These are phyloP conservation scores for Arion vulgaris DNA, from an alignment of 1,140 invertebrate species.

Conservation along the genomic window DNA sequence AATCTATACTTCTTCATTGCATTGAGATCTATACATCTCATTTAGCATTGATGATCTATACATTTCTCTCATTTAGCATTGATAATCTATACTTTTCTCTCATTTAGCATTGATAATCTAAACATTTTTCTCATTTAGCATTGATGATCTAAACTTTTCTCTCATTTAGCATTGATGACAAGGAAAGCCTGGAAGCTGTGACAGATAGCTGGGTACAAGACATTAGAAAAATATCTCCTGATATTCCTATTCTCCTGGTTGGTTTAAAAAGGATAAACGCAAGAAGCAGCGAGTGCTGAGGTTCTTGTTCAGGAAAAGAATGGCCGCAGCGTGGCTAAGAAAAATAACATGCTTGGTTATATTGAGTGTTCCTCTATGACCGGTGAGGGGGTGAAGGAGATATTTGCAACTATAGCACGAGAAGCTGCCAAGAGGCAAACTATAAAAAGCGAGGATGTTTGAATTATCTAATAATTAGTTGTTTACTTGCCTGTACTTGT, in stretches of 20 bases:
- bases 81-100: too few species aligned
- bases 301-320: not conserved
- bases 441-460: not conserved
- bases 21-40: too few species aligned
- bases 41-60: too few species aligned
- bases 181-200: slow-evolving; percentile 3
- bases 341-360: not conserved
- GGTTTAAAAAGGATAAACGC: not conserved
- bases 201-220: not conserved
- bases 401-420: not conserved
- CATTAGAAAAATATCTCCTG: not conserved
- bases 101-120: too few species aligned
- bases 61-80: too few species aligned
- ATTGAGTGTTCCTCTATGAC: slow-evolving; percentile 1
- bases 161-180: not conserved
- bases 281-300: not conserved
- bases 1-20: too few species aligned
- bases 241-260: slow-evolving; percentile 1
- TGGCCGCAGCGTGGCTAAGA: slow-evolving; percentile 1
- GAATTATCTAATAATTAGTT: not conserved
- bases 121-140: too few species aligned
- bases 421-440: not conserved
- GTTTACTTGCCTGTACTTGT: too few species aligned
- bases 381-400: not conserved
- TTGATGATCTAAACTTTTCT: too few species aligned